Evolutionary conservation across 2,888 invertebrate species (phyloP), one percentile per base, ranked within the genome.

Genomic region (Drosophila demipolita): DNA sequence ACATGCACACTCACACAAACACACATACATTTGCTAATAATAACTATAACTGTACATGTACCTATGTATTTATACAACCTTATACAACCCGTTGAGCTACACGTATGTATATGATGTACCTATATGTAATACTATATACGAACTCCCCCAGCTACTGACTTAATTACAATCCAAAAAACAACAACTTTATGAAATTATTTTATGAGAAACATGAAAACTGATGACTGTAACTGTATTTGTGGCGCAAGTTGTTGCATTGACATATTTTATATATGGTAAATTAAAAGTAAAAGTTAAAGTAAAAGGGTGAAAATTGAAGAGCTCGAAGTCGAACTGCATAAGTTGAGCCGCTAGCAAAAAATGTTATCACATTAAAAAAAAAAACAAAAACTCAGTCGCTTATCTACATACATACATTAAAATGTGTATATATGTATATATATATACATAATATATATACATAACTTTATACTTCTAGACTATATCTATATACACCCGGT

Each of bases 401-500:
- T 79, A 73, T 61, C 60, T 77, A 66, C 40, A 55, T 50, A 55
- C 11, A 66, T 50, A 71, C 20, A 54, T 60, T 72, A 32, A 66
- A 23, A 8, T 23, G 23, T 23, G 23, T 45, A 38, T 33, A 59
- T 58, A 58, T 40, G 63, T 45, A 55, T 26, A 76, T 57, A 76
- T 57, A 49, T 52, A 63, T 71, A 75, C 68, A 73, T 65, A 74
- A 66, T 78, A 78, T 68, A 72, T 80, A 76, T 69, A 72, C 68
- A 79, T 74, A 74, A 66, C 67, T 80, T 80, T 79, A 79, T 76
- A 79, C 70, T 50, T 79, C 80, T 77, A 74, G 73, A 65, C 75
- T 74, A 74, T 74, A 74, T 77, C 70, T 74, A 80, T 80, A 80
- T 83, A 82, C 67, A 83, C 72, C 73, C 84, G 80, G 84, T 84